Conservation (phyloP, 2,888 invertebrate species). For the Poecilobothrus nobilitatus region DNA sequence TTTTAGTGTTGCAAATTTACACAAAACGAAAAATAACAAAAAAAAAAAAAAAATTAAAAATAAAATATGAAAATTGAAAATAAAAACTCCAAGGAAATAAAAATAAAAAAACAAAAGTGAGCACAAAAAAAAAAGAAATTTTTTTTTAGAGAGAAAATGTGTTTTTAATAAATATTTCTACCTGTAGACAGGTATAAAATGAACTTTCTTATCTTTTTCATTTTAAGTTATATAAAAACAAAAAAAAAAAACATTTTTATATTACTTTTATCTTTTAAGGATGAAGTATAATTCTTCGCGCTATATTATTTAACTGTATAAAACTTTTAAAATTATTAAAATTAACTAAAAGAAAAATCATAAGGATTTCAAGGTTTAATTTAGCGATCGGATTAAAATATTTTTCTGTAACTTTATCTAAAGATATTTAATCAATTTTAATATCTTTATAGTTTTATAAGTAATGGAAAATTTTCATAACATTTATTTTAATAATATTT, state of each 20-base stretch:
- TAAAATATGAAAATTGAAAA: neutral
- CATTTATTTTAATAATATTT: too few relatives aligned
- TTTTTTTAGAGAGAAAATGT: neutral
- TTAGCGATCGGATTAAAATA: neutral
- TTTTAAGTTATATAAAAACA: neutral
- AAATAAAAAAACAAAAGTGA: neutral
- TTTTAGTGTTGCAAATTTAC: neutral
- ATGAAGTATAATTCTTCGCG: neutral
- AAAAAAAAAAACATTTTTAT: neutral
- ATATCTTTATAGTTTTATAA: too few relatives aligned
- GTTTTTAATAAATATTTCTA: neutral
- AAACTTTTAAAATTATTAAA: neutral
- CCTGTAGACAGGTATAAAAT: conserved; percentile 1
- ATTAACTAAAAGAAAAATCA: neutral
- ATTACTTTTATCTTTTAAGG: too few relatives aligned
- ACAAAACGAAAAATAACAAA: neutral
- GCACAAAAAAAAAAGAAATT: neutral
- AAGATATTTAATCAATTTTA: neutral
- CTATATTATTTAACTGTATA: neutral
- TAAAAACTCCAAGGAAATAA: neutral
- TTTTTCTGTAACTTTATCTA: neutral
- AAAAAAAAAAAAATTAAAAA: neutral
- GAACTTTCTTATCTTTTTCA: neutral
- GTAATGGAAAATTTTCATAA: too few relatives aligned
- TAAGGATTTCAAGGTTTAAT: neutral